Evolutionary conservation across 2,888 invertebrate species (phyloP), one percentile per base, ranked within the genome.

Genomic region (Pseudococcus jackbeardsleyi): DNA sequence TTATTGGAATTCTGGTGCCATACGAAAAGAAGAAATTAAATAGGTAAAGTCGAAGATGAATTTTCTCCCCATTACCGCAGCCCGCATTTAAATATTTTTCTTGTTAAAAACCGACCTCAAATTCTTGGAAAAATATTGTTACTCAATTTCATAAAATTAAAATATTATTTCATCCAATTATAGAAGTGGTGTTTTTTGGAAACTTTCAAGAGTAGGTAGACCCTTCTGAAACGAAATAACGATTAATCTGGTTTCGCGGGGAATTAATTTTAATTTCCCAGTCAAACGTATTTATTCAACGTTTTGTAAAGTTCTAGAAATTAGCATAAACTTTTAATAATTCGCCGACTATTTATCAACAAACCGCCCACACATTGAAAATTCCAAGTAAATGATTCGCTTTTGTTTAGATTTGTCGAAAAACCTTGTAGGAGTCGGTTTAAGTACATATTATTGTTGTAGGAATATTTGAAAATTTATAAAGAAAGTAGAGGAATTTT

Each of bases 251-350:
- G 59, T 59, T 59, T 59, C 59, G 19, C 19, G 12, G 6, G 68
- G 15, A 72, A 33, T 26, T 33, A 72, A 72, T 72, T 33, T 72
- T 72, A 72, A 72, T 33, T 33, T 72, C 11, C 6, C 59, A 59
- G 68, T 33, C 6, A 72, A 72, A 72, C 26, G 26, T 72, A 72
- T 72, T 72, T 33, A 72, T 72, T 33, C 68, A 72, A 33, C 68
- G 59, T 59, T 59, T 59, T 72, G 68, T 33, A 33, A 72, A 26
- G 68, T 59, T 59, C 8, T 19, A 1, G 26, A 15, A 15, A 72
- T 72, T 72, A 72, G 68, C 68, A 72, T 72, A 72, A 33, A 33
- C 33, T 72, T 72, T 72, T 72, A 72, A 72, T 72, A 72, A 26
- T 72, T 72, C 33, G 68, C 26, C 19, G 7, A 9, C 26, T 33